Evolutionary conservation across 2,113 vertebrate species (phyloP).

Genomic region (Laticauda colubrina): DNA sequence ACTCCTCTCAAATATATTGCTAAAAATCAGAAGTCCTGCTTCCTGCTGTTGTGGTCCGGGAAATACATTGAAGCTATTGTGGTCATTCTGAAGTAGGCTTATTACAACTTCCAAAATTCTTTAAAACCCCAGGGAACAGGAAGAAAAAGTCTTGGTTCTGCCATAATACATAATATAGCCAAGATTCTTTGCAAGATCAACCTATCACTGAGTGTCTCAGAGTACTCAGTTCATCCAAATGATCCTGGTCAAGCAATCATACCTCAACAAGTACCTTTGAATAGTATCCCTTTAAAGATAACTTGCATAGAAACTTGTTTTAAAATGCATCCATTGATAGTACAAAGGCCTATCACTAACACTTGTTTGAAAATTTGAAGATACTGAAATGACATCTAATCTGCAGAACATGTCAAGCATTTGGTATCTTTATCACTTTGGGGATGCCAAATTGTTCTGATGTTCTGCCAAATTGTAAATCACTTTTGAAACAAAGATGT

Average conservation of each 20-base stretch:
- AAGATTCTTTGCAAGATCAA: neutral
- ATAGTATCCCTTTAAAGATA: neutral
- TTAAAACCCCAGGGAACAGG: neutral
- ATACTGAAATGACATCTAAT: neutral
- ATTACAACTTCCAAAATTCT: neutral
- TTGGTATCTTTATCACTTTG: slow-evolving; percentile 3
- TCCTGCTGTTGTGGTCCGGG: neutral
- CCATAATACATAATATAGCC: neutral
- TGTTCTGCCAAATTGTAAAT: slow-evolving; percentile 2
- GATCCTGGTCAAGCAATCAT: neutral
- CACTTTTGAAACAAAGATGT: neutral
- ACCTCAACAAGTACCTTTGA: no score
- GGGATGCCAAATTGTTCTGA: neutral
- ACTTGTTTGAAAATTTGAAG: neutral
- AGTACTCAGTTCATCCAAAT: neutral
- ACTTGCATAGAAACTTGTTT: neutral
- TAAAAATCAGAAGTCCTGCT: neutral
- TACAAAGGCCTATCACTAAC: neutral
- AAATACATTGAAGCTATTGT: neutral
- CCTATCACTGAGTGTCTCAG: neutral
- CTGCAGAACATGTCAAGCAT: neutral
- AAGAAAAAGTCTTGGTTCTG: neutral
- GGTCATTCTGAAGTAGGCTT: neutral
- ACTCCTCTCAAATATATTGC: neutral
- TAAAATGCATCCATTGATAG: neutral